Evolutionary conservation across 2,797 vertebrate species (phyloP), one percentile per base, ranked within the genome.

Genomic region (Sciaenops ocellatus): DNA sequence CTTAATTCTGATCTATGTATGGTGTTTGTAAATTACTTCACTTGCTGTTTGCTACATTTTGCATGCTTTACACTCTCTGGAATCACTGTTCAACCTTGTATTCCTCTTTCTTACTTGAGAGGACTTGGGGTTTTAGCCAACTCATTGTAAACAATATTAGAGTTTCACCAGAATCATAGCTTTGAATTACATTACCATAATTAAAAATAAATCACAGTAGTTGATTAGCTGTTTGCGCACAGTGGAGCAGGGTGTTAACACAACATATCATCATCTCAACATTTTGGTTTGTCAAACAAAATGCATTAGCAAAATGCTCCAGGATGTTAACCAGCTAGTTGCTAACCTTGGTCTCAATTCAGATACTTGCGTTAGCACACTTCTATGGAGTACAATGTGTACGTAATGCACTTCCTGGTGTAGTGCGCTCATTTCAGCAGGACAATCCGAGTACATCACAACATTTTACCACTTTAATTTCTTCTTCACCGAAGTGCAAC

Each of bases 1-100:
- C 22, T 68, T 73, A 22, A 69, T 78, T 84, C 69, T 82, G 74
- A 85, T 83, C 41, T 60, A 67, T 86, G 30, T 6, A 56, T 76
- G 13, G 38, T 34, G 60, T 80, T 67, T 84, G 18, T 55, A 54
- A 71, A 75, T 62, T 2, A 28, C 28, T 76, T 64, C 4, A 18
- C 44, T 62, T 34, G 2, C 22, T 50, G 54, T 69, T 62, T 55
- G 20, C 41, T 8, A 54, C 30, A 62, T 4, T 70, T 51, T 34
- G 24, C 38, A 67, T 24, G 61, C 10, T 73, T 52, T 26, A 41
- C 8, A 1, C 26, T 16, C 44, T n/a, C 1, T 48, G 48, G 10
- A 46, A 48, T 54, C 41, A 22, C 26, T 2, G 28, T 44, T 66
- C 41, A 15, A 9, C 2, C 41, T 4, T 10, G 24, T 34, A 20